Base-by-base conservation (phyloP, 2,113 vertebrate species). In the Varanus salvator region DNA sequence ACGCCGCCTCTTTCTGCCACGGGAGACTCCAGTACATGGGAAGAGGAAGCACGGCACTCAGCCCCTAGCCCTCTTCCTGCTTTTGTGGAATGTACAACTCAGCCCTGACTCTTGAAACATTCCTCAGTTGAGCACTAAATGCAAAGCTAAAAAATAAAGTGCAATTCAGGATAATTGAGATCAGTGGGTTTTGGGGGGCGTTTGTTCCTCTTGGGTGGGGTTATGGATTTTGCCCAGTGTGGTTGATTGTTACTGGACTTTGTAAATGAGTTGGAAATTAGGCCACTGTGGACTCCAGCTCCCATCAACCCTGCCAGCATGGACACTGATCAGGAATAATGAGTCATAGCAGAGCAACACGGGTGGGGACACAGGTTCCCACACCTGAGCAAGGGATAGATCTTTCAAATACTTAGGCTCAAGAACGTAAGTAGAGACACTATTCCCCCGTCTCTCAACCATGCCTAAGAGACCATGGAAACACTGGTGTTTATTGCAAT, bases 41-140 rank as follows among this genome's bases (percentile, higher is more conserved):
- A 5, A 78, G 27, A 25, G 44, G 38, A 50, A 44, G 57, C 1
- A 8, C 6, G 38, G 4, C 7, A 1, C 57, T 29, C 4, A 8
- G 12, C 48, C 6, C 6, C 21, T 38, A 2, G 50, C 34, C 44
- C 68, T 4, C 54, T 66, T 38, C 71, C 44, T 25, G 54, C 52
- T 52, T 75, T 60, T 48, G 5, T 34, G 48, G 71, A 84, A 66
- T 48, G 38, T 76, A 44, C 25, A 50, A 74, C 52, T 27, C 27
- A 11, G 54, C 11, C 52, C 52, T 44, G 88, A 84, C 80, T 92
- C 91, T 89, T 80, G 84, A 93, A 95, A 91, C 85, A 89, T 95
- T 97, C 92, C 76, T 0, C 89, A 54, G 86, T 91, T 87, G 34
- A 69, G 86, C 86, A 81, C 86, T 91, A 91, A 90, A 89, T 86